A percentile compares a stretch with the other conserved stretches of the same genome.
Conservation (phyloP, 2,888 invertebrate species). For the Aleiodes leptofemur region DNA sequence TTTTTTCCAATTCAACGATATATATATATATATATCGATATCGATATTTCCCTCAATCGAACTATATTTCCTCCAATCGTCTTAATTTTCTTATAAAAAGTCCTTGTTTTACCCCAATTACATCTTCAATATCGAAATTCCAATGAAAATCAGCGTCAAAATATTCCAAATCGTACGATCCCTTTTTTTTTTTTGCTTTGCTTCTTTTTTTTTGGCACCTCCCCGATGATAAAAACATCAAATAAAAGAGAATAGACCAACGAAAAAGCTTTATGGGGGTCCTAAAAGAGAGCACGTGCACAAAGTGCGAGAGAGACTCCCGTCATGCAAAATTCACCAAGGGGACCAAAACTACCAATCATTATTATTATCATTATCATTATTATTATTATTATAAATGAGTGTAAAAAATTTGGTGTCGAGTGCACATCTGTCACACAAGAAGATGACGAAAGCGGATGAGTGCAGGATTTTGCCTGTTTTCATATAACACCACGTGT, state of each 20-base stretch:
- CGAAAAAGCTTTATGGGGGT: constrained; percentile 24
- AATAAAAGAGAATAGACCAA: constrained; percentile 6
- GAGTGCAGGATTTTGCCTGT: constrained; percentile 52
- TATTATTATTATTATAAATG: neutral
- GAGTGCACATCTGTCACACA: constrained; percentile 45
- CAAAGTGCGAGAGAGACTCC: constrained; percentile 41
- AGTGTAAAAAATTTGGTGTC: neutral
- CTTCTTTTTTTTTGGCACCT: neutral
- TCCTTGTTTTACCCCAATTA: too few relatives aligned
- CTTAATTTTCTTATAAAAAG: too few relatives aligned
- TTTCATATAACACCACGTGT: constrained; percentile 14
- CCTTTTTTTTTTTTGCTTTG: neutral
- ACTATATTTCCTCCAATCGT: too few relatives aligned
- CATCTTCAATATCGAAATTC: too few relatives aligned
- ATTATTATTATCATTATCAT: constrained; percentile 3
- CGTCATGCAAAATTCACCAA: constrained; percentile 41
- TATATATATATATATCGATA: too few relatives aligned
- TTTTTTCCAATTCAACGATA: too few relatives aligned
- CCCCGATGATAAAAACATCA: constrained; percentile 23
- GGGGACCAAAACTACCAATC: neutral
- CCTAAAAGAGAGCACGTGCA: constrained; percentile 37
- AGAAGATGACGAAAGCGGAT: constrained; percentile 54
- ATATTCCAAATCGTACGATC: too few relatives aligned
- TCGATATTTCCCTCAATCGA: too few relatives aligned
- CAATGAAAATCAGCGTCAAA: too few relatives aligned